phyloP scores from a whole-genome alignment of 2,888 invertebrate genomes.

The Cantharis nigra region DNA sequence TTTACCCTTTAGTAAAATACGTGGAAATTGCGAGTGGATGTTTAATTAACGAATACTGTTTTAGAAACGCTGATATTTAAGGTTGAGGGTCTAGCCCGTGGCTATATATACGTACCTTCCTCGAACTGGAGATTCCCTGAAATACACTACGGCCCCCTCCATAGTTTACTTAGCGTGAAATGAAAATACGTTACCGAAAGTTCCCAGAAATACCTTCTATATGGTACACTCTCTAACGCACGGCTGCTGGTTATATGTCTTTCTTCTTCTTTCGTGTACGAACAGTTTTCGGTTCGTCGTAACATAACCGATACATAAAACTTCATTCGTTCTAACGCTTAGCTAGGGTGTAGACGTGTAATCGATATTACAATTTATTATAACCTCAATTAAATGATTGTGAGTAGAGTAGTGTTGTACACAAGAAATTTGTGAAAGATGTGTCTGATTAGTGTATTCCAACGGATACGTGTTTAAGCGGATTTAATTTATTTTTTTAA shows the following conservation, averaged over 20 bases:
- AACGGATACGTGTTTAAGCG: slow-evolving; percentile 16
- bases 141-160: slow-evolving; percentile 45
- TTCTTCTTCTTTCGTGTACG: slow-evolving; percentile 25
- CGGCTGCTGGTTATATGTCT: slow-evolving; percentile 17
- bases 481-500: neutral
- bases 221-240: slow-evolving; percentile 22
- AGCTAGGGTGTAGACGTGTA: slow-evolving; percentile 27
- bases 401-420: neutral
- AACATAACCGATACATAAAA: slow-evolving; percentile 33
- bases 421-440: neutral
- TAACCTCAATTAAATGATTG: slow-evolving; percentile 25
- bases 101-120: slow-evolving; percentile 45
- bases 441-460: slow-evolving; percentile 6
- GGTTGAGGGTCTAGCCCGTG: slow-evolving; percentile 36
- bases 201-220: slow-evolving; percentile 46
- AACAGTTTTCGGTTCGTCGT: slow-evolving; percentile 15
- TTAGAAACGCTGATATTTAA: slow-evolving; percentile 22
- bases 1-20: neutral
- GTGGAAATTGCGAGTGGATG: neutral
- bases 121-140: slow-evolving; percentile 53
- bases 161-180: slow-evolving; percentile 47
- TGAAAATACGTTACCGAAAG: slow-evolving; percentile 52
- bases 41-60: neutral
- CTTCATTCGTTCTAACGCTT: slow-evolving; percentile 33
- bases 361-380: slow-evolving; percentile 36